Base-by-base conservation (phyloP, 2,797 vertebrate genomes). In the Emys orbicularis region DNA sequence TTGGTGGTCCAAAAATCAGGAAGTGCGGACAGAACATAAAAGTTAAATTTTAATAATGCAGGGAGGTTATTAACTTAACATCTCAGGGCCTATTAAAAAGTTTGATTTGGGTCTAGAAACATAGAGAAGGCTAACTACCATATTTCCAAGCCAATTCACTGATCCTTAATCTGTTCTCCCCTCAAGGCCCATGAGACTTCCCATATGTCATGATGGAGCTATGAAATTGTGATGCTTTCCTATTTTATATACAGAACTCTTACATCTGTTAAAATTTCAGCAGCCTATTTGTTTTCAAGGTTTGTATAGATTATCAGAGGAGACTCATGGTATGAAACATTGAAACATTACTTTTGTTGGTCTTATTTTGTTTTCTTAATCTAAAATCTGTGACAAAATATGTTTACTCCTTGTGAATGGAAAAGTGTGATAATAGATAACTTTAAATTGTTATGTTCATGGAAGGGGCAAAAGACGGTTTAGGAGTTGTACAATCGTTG, bases 381-480 rank as follows among this genome's bases (percentile, higher is more conserved):
- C 47, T 77, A 84, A 68, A 81, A 47, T 16, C 29, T 2, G 27
- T 54, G 81, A 29, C 89, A 57, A 68, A 56, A 9, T 0, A 5
- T 84, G 10, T 2, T 68, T 72, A 47, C 3, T 83, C 25, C 81
- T 83, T 44, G n/a, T 61, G 27, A 47, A 56, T 72, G 84, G 34
- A 72, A 83, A 90, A 29, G 3, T 1, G 49, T 81, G 84, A 93
- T 76, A 83, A 50, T 1, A 18, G 37, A 19, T 47, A 65, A 44
- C 31, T 87, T 95, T 83, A 68, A 86, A 76, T 12, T 11, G 0
- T 9, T 12, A 89, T 3, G 27, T 31, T 93, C 81, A 72, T 85
- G 85, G 87, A 37, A 65, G 19, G 85, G 11, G 76, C 49, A 44
- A 54, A 76, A 79, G 81, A 27, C 41, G 89, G 79, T 94, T 79